A percentile compares a stretch with the other conserved stretches of the same genome.
Evolutionary conservation across 2,113 vertebrate species (phyloP).

Genomic region (Mormyrus lacerda): DNA sequence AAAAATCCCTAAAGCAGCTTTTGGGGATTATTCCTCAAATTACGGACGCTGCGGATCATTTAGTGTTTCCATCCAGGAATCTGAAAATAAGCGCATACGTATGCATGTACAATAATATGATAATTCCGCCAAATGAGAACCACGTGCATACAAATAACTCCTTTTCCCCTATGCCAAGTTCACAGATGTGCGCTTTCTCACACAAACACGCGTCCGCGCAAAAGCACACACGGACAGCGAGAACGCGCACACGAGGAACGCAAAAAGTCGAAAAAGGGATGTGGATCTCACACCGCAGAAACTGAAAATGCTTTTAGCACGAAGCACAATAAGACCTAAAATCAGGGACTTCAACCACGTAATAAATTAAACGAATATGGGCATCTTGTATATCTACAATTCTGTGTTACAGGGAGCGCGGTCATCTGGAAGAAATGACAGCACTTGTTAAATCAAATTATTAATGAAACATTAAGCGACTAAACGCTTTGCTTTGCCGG

Average conservation of each 20-base stretch:
- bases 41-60: conserved; percentile 56
- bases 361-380: background rate
- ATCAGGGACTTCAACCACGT: background rate
- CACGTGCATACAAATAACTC: conserved; percentile 44
- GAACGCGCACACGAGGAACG: background rate
- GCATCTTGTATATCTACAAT: background rate
- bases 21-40: conserved; percentile 55
- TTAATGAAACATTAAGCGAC: background rate
- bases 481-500: background rate
- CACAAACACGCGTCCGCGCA: background rate
- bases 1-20: conserved; percentile 39
- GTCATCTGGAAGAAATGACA: background rate
- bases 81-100: conserved; percentile 52
- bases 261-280: background rate
- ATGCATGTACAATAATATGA: conserved; percentile 55
- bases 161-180: background rate
- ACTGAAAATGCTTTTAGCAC: background rate
- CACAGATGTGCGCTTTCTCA: conserved; percentile 7
- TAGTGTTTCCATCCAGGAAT: conserved; percentile 48
- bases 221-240: background rate
- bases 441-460: background rate
- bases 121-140: conserved; percentile 57
- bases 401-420: background rate
- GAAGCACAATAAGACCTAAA: background rate
- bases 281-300: background rate